A percentile compares a stretch with the other conserved stretches of the same genome.
Evolutionary conservation across 2,888 invertebrate genomes (phyloP).

Genomic region (Volucella bombylans): DNA sequence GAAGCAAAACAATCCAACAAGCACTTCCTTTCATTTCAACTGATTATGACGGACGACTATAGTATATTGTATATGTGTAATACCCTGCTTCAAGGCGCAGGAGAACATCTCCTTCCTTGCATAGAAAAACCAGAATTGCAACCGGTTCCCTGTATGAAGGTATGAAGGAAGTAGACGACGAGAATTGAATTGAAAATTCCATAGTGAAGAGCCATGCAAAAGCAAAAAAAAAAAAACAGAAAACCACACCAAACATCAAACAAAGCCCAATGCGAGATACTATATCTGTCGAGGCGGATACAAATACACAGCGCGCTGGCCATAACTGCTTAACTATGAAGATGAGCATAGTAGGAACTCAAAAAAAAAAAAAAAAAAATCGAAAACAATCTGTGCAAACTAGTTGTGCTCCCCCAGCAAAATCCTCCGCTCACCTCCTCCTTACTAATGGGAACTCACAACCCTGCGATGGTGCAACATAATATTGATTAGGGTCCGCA

Average conservation of each 20-base stretch:
- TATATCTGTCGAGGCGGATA: slow-evolving; percentile 59
- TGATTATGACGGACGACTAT: slow-evolving; percentile 72
- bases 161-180: slow-evolving; percentile 73
- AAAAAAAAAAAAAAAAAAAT: slow-evolving; percentile 18
- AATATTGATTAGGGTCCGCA: slow-evolving; percentile 69
- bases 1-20: slow-evolving; percentile 39
- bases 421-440: slow-evolving; percentile 4
- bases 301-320: slow-evolving; percentile 24
- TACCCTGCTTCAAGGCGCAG: slow-evolving; percentile 31
- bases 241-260: slow-evolving; percentile 49
- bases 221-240: slow-evolving; percentile 8
- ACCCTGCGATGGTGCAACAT: slow-evolving; percentile 64
- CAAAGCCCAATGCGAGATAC: slow-evolving; percentile 45
- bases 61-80: not conserved
- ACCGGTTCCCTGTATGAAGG: slow-evolving; percentile 64
- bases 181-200: slow-evolving; percentile 72
- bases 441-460: slow-evolving; percentile 64
- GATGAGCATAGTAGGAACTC: slow-evolving; percentile 32
- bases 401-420: slow-evolving; percentile 48
- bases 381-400: slow-evolving; percentile 59
- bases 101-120: slow-evolving; percentile 50
- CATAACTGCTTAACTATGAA: slow-evolving; percentile 12
- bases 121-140: slow-evolving; percentile 61
- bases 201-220: not conserved
- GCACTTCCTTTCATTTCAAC: slow-evolving; percentile 71